Conservation (phyloP, 2,797 vertebrate genomes). For the Pseudocheirus occidentalis region DNA sequence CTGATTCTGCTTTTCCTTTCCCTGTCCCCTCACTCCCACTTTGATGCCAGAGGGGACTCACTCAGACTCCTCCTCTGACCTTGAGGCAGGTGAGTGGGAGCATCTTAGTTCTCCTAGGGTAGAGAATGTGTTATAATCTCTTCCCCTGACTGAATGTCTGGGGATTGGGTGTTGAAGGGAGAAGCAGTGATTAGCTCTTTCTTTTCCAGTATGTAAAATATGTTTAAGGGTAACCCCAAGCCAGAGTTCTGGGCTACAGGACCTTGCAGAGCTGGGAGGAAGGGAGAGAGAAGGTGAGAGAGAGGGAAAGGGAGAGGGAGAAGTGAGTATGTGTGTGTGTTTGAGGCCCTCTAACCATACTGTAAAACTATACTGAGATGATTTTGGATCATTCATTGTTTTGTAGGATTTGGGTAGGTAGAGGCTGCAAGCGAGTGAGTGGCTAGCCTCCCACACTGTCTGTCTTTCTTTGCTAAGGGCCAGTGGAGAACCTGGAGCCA, state of each 20-base stretch:
- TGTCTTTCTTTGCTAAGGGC: neutral
- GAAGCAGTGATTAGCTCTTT: neutral
- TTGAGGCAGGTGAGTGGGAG: constrained; percentile 73
- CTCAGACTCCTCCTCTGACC: constrained; percentile 31
- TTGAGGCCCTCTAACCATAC: neutral
- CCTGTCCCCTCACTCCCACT: neutral
- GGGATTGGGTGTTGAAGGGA: neutral
- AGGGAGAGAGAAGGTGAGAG: no score
- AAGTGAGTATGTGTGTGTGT: neutral
- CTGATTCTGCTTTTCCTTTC: neutral
- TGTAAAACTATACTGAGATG: neutral
- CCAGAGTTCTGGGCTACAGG: neutral
- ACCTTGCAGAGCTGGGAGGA: neutral
- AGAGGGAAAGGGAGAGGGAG: neutral
- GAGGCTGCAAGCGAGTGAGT: neutral
- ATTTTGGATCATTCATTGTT: neutral
- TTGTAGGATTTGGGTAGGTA: neutral
- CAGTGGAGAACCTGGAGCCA: constrained; percentile 53
- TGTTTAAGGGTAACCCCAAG: neutral
- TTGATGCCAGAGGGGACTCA: constrained; percentile 14
- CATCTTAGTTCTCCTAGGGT: neutral
- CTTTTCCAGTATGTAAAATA: neutral
- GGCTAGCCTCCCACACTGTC: neutral
- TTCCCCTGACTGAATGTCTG: constrained; percentile 22
- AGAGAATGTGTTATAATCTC: no score